Conservation (phyloP, 2,888 invertebrate species). For the Trissolcus brochymenae region DNA sequence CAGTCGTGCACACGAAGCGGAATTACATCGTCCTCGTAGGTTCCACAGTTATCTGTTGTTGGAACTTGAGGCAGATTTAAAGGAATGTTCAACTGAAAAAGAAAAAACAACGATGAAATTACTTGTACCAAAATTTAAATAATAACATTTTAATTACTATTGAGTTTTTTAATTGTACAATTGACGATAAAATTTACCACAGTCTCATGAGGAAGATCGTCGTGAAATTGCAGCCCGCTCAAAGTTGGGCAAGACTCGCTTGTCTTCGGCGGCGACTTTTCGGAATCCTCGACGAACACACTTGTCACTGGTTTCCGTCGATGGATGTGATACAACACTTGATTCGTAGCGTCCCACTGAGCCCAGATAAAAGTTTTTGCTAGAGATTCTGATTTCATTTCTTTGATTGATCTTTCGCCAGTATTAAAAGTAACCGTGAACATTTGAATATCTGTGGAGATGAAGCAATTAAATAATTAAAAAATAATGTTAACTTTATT, state of each 20-base stretch:
- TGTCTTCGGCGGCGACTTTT: conserved; percentile 78
- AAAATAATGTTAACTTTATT: background rate
- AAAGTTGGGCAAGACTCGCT: conserved; percentile 81
- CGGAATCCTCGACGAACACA: conserved; percentile 81
- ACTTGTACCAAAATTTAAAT: too few relatives aligned
- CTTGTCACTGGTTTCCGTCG: conserved; percentile 84
- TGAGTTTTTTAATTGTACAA: too few relatives aligned
- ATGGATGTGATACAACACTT: conserved; percentile 91
- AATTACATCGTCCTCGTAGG: conserved; percentile 88
- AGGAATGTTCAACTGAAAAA: conserved; percentile 84
- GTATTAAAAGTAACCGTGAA: conserved; percentile 65
- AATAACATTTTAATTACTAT: too few relatives aligned
- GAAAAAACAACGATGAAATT: too few relatives aligned
- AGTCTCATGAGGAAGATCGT: conserved; percentile 90
- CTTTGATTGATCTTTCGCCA: conserved; percentile 56
- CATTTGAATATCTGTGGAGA: conserved; percentile 66
- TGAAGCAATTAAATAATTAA: background rate
- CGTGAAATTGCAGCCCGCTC: conserved; percentile 91
- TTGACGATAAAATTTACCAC: conserved; percentile 79
- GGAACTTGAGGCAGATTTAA: conserved; percentile 86
- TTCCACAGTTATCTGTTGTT: conserved; percentile 80
- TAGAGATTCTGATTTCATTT: conserved; percentile 75
- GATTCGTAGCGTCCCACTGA: conserved; percentile 88
- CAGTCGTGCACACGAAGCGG: conserved; percentile 89
- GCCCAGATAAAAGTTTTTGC: conserved; percentile 89